Base-by-base conservation (phyloP, 2,888 invertebrate species). In the Cataglyphis livida region DNA sequence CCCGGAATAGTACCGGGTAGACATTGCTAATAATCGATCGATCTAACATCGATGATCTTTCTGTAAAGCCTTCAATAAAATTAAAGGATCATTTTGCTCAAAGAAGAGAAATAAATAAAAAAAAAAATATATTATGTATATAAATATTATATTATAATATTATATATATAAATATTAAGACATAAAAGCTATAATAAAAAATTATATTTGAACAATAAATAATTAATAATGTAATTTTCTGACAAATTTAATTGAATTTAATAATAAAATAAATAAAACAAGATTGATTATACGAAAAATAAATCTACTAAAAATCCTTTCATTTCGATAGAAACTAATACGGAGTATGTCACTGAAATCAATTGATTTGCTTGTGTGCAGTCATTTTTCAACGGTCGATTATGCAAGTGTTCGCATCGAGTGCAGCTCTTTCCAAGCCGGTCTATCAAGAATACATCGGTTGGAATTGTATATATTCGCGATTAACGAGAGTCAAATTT, bases 401-500 rank as follows among this genome's bases (percentile, higher is more conserved):
- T 70, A 59, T 57, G 78, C 70, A 78, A 70, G 59, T 44, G 38
- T 38, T 38, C 35, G 41, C 35, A 44, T 57, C 38, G 38, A 28
- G 32, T 28, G 57, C 70, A 41, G 54, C 6, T 70, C 41, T 78
- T 78, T 78, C 18, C 38, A 10, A 70, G 32, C n/a, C 41, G 25
- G 41, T 68, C 28, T 41, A 68, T 41, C 54, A 65, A 35, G 21
- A 59, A 83, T 59, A 88, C 79, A 15, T 28, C 59, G 59, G 75
- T 74, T 68, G 70, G 44, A 6, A 25, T 3, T 3, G 10, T 12
- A 64, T 21, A 7, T 44, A 21, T 44, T 44, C 73, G 79, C 57
- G 54, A 61, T 51, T 86, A 87, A 87, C 86, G 76, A 87, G 86
- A 35, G 70, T 88, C 76, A 84, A 87, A 87, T 87, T 87, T 86